Percentiles rank a stretch among this genome's conserved stretches.
Evolutionary conservation across 1,140 invertebrate genomes (phyloP).

Genomic region (Marisa cornuarietis): DNA sequence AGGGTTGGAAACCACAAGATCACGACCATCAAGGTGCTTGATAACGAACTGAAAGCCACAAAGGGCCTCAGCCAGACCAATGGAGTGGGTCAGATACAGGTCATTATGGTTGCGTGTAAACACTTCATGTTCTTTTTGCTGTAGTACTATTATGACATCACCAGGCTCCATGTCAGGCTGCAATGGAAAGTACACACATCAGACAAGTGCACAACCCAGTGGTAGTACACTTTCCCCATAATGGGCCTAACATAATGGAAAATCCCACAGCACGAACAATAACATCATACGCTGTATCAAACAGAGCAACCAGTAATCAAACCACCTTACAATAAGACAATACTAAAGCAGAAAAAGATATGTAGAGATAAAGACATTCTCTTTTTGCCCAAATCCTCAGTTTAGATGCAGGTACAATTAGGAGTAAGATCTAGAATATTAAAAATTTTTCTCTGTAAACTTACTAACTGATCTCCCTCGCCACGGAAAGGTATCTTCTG

Average conservation of each 20-base stretch:
- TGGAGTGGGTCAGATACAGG: conserved; percentile 79
- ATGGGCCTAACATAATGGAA: too few species aligned
- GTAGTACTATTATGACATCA: conserved; percentile 95
- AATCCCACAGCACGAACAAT: too few species aligned
- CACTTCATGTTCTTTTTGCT: conserved; percentile 90
- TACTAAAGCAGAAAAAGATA: background rate
- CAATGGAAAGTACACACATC: conserved; percentile 26
- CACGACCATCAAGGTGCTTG: conserved; percentile 90
- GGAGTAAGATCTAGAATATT: too few species aligned
- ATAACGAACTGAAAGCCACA: conserved; percentile 97
- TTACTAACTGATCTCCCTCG: conserved; percentile 90
- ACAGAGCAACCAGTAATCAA: too few species aligned
- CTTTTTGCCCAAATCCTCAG: background rate
- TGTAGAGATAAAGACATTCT: background rate
- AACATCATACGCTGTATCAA: too few species aligned
- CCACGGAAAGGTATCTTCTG: conserved; percentile 95
- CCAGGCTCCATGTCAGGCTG: conserved; percentile 88
- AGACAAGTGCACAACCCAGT: too few species aligned
- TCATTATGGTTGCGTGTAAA: conserved; percentile 87
- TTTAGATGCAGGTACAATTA: background rate
- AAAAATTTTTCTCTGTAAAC: background rate
- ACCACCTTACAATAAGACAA: background rate
- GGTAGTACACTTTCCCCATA: too few species aligned
- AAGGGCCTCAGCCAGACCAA: conserved; percentile 91
- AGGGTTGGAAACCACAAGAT: conserved; percentile 84